Base-by-base conservation (phyloP, 2,113 vertebrate species). In the Protobothrops flavoviridis region DNA sequence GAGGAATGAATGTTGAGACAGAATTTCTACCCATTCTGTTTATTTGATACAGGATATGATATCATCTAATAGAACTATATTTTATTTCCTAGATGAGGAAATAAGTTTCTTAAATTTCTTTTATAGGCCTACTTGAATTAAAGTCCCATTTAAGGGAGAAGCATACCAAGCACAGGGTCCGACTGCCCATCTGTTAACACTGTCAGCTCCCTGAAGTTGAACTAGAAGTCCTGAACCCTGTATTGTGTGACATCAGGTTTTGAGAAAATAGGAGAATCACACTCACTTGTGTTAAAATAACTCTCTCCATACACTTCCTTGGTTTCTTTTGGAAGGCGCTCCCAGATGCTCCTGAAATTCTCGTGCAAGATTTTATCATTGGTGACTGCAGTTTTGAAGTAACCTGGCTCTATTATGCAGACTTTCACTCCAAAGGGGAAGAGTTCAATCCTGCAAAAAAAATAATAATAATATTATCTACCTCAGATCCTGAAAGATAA, bases 371-470 rank as follows among this genome's bases (percentile, higher is more conserved):
- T 1, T 0, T 93, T 56, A 1, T 0, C 0, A 5, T 0, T 39
- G 13, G 2, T 45, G 0, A 95, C 0, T 0, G 0, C 1, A 0
- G 96, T 96, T 21, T 11, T 15, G 91, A 97, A 96, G 50, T 0
- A 92, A 57, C 95, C 95, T 2, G 96, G 96, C 55, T 97, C 94
- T 0, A 96, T 91, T 9, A 96, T 24, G 92, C 98, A 97, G 89
- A 98, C 98, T 93, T 98, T 98, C 69, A 99, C 92, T 11, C 98
- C 98, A 93, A 98, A 99, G 56, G 90, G 91, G 17, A 57, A 90
- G 96, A 98, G 97, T n/a, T 98, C 97, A 90, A 96, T 96, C 97
- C 98, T 98, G 94, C 45, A 8, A 90, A 90, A 12, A 93, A n/a
- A n/a, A n/a, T n/a, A n/a, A n/a, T n/a, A n/a, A n/a, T n/a, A n/a